These are phyloP conservation scores for Luperina testacea DNA, from an alignment of 2,888 invertebrate species.

Conservation along the genomic window DNA sequence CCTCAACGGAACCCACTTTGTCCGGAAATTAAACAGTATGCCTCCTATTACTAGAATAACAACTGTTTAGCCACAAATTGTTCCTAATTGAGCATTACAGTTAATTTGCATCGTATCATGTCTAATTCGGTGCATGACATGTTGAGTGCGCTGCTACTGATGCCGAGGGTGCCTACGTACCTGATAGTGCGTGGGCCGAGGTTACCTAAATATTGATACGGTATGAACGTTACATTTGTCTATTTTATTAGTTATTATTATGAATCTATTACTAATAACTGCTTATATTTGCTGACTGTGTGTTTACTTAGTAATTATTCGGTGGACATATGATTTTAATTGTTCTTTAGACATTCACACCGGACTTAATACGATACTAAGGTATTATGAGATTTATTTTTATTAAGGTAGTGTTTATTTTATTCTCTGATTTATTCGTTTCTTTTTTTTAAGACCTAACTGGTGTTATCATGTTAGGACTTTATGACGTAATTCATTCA, in stretches of 20 bases:
- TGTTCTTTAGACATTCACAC: background rate
- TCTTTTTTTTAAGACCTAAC: background rate
- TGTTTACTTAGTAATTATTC: constrained; percentile 1
- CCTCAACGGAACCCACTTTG: background rate
- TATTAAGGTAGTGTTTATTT: background rate
- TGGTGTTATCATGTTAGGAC: background rate
- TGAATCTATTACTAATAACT: constrained; percentile 22
- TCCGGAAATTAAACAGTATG: constrained; percentile 1
- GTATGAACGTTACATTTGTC: constrained; percentile 36
- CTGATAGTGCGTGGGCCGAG: constrained; percentile 13
- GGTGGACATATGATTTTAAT: background rate
- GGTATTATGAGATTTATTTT: background rate
- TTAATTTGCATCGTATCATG: constrained; percentile 46
- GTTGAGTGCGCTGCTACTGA: background rate
- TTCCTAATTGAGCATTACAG: constrained; percentile 48
- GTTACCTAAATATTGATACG: constrained; percentile 13
- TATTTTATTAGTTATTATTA: constrained; percentile 19
- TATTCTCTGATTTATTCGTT: background rate
- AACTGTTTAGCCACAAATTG: constrained; percentile 47
- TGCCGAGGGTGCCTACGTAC: constrained; percentile 3
- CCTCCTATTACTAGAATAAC: constrained; percentile 12
- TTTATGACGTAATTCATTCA: background rate
- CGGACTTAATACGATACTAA: background rate
- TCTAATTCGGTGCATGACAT: constrained; percentile 51
- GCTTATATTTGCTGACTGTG: constrained; percentile 3